These are phyloP conservation scores for Sturmia bella DNA, from an alignment of 2,888 invertebrate genomes.

Conservation along the genomic window DNA sequence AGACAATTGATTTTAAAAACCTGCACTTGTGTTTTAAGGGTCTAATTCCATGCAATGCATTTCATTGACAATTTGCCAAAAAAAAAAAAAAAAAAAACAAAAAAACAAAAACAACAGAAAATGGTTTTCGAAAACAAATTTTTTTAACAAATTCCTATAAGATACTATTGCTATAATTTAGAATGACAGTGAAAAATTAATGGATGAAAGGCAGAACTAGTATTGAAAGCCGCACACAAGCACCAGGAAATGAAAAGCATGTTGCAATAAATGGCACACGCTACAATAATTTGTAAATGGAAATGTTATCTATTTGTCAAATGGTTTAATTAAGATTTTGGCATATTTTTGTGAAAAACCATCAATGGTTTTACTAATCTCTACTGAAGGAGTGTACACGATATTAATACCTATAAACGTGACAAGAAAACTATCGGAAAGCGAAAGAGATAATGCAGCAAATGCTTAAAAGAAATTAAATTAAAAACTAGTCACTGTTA, in stretches of 20 bases:
- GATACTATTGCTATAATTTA: constrained; percentile 51
- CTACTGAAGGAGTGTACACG: no score
- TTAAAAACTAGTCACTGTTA: no score
- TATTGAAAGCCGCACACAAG: constrained; percentile 2
- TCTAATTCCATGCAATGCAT: constrained; percentile 63
- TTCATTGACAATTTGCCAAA: constrained; percentile 65
- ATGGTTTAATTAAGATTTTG: background rate
- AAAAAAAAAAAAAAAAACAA: background rate
- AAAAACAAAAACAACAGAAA: background rate
- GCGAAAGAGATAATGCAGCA: no score
- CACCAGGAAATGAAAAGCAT: constrained; percentile 27
- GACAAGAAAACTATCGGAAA: no score
- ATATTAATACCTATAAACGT: no score
- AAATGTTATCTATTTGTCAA: no score
- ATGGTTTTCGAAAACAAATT: background rate
- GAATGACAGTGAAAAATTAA: constrained; percentile 57
- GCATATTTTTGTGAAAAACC: no score
- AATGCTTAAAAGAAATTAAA: no score
- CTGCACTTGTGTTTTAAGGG: constrained; percentile 62
- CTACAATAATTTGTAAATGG: background rate
- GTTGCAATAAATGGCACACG: background rate
- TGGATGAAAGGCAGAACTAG: background rate
- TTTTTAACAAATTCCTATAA: constrained; percentile 7
- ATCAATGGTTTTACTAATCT: no score
- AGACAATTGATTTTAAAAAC: constrained; percentile 68